phyloP scores from a whole-genome alignment of 2,113 vertebrate genomes.

The Sminthopsis crassicaudata region DNA sequence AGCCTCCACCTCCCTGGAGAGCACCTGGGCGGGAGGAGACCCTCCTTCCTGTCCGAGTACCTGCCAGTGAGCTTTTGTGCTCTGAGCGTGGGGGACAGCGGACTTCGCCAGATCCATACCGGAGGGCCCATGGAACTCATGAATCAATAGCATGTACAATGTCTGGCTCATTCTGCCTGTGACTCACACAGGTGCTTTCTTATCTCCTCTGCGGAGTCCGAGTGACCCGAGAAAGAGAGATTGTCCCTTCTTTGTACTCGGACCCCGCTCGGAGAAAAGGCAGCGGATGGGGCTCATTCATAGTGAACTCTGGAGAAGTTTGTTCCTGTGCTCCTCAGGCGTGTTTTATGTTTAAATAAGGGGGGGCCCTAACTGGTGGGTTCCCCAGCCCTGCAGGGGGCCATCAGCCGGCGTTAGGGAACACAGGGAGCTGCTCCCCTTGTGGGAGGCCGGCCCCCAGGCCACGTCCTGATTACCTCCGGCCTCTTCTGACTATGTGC shows the following conservation, averaged over 20 bases:
- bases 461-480: background rate
- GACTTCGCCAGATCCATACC: no score
- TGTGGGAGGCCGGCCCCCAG: background rate
- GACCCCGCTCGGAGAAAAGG: background rate
- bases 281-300: background rate
- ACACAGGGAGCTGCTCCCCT: background rate
- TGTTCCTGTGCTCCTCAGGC: background rate
- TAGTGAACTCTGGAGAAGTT: background rate
- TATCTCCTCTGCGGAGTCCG: background rate
- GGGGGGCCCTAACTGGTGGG: background rate
- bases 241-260: background rate
- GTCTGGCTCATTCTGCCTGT: no score
- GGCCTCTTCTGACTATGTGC: background rate
- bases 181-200: background rate
- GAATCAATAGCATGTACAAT: no score
- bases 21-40: background rate
- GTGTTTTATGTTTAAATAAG: no score
- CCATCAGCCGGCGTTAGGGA: background rate
- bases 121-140: background rate
- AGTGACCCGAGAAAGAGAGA: background rate
- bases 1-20: background rate
- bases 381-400: background rate
- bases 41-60: background rate
- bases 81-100: no score
- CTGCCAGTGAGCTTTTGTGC: background rate